phyloP scores from a whole-genome alignment of 2,888 invertebrate genomes.

The Pyrrhosoma nymphula region DNA sequence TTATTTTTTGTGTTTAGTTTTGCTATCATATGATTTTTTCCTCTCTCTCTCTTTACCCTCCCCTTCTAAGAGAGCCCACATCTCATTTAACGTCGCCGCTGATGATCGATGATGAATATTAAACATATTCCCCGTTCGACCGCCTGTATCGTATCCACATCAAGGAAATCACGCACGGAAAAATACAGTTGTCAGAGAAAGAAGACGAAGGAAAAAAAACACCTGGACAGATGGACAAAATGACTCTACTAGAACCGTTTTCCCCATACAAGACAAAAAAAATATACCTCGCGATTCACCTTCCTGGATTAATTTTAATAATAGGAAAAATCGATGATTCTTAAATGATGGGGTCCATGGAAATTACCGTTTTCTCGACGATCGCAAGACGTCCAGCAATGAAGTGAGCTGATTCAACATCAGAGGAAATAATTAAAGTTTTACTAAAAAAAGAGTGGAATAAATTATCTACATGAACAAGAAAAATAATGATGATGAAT shows the following conservation, averaged over 20 bases:
- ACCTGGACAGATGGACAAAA: neutral
- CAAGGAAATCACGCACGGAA: neutral
- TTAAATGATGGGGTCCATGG: neutral
- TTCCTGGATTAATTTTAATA: neutral
- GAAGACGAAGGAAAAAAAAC: neutral
- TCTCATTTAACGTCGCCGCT: neutral
- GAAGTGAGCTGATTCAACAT: neutral
- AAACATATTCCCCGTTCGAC: neutral
- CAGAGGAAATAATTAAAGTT: neutral
- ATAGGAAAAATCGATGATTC: neutral
- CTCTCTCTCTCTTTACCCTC: neutral
- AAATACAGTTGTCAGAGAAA: neutral
- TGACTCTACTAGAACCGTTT: neutral
- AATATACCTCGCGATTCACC: neutral
- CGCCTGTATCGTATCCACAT: neutral
- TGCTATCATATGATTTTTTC: neutral
- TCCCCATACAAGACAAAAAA: neutral
- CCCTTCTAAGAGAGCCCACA: neutral
- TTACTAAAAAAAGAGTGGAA: neutral
- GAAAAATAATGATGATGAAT: too few species aligned
- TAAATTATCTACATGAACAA: neutral
- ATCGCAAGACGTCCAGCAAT: neutral
- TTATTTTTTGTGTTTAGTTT: neutral
- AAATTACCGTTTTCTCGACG: neutral
- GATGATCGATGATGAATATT: slow-evolving; percentile 20